Base-by-base conservation (phyloP, 2,113 vertebrate genomes). In the Anser brachyrhynchus region DNA sequence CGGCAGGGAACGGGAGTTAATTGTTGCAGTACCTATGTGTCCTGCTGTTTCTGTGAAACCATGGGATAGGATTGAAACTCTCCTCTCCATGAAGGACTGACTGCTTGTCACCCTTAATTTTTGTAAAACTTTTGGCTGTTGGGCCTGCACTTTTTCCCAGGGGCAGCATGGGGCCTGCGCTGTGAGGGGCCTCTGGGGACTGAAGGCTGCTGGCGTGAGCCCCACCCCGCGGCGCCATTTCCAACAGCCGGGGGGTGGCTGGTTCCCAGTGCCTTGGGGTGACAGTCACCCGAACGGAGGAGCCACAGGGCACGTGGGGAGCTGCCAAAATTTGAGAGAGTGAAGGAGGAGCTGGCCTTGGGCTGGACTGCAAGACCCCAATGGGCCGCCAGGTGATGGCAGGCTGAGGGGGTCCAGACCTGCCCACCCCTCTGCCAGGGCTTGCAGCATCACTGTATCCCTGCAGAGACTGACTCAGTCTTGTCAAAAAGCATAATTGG, bases 281-380 rank as follows among this genome's bases (percentile, higher is more conserved):
- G 46, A 49, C 20, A 49, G 10, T 37, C 33, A 25, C 37, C 15
- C 10, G 4, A 3, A 39, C 16, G 22, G 57, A 4, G 3, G 39
- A 39, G 31, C 20, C 14, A 1, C 2, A 0, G 25, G 54, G 21
- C 58, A 15, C 0, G 6, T 3, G 77, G 23, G 2, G 19, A 31
- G 15, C 1, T 26, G 35, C 26, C 3, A 6, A 33, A 37, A 28
- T 6, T 29, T 7, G 29, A 41, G n/a, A 9, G 29, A 0, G 16
- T 0, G 9, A 33, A 37, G 71, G 4, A 8, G 58, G 21, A 16
- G 7, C 55, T 8, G 65, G 13, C 49, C 49, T 19, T 29, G 46
- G 18, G 67, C 44, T 8, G 16, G 19, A 9, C 17, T 5, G 13
- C 0, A 57, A 16, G 69, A 2, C 29, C 57, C 22, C 2, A 2